Evolutionary conservation across 2,113 vertebrate species (phyloP).

Genomic region (Bostrychus sinensis): DNA sequence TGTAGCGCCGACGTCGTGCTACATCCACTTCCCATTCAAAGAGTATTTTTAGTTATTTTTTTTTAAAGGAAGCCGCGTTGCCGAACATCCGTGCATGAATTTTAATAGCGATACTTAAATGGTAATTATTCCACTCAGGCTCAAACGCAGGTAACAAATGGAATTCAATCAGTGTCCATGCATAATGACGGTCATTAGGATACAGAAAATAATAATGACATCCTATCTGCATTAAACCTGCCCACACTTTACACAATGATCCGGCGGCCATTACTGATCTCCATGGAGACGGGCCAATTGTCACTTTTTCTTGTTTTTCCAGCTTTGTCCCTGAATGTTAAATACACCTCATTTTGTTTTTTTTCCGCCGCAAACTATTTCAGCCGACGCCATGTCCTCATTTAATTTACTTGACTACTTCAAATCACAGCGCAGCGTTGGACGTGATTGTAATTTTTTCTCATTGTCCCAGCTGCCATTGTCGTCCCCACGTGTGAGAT

Average conservation of each 20-base stretch:
- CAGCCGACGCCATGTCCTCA: constrained; percentile 87
- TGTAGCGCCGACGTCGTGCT: constrained; percentile 69
- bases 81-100: constrained; percentile 99
- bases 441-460: constrained; percentile 86
- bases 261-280: constrained; percentile 99
- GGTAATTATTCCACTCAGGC: constrained; percentile 99
- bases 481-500: constrained; percentile 31
- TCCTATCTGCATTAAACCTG: constrained; percentile 99
- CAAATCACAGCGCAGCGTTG: constrained; percentile 89
- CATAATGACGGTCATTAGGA: constrained; percentile 99
- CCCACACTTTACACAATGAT: constrained; percentile 99
- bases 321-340: constrained; percentile 98
- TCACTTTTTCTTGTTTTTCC: constrained; percentile 97
- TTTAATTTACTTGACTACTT: constrained; percentile 89
- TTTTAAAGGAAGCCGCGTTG: constrained; percentile 93
- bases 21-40: constrained; percentile 91
- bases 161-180: constrained; percentile 94
- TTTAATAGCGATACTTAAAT: constrained; percentile 99
- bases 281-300: constrained; percentile 99
- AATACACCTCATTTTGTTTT: constrained; percentile 95
- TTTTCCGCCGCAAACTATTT: constrained; percentile 86
- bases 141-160: constrained; percentile 99
- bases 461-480: constrained; percentile 62
- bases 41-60: constrained; percentile 98
- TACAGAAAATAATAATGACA: constrained; percentile 99